Evolutionary conservation across 2,888 invertebrate species (phyloP).

Genomic region (Sturmia bella): DNA sequence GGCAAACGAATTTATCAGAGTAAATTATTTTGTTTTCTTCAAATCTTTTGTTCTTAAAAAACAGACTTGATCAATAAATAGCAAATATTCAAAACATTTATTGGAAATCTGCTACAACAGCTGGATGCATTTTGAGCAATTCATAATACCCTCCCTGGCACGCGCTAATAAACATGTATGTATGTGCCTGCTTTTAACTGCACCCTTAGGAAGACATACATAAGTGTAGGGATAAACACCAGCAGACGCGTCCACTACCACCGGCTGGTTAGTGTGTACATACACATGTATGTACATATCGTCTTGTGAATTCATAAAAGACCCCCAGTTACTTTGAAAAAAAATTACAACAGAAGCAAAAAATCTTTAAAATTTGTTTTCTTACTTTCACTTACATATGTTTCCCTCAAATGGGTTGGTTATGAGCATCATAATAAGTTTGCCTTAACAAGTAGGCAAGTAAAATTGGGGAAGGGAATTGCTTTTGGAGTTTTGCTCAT

Average conservation of each 20-base stretch:
- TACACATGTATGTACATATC: neutral
- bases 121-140: constrained; percentile 50
- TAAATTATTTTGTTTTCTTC: constrained; percentile 54
- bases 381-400: no score
- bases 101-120: constrained; percentile 45
- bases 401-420: no score
- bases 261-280: neutral
- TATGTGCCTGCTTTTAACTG: neutral
- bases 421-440: no score
- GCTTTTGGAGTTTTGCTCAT: no score
- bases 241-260: constrained; percentile 5
- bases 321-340: no score
- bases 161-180: constrained; percentile 40
- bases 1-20: constrained; percentile 2
- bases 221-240: constrained; percentile 52
- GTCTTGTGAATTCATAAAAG: no score
- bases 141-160: constrained; percentile 60
- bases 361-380: no score
- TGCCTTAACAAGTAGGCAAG: no score
- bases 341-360: no score
- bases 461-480: no score
- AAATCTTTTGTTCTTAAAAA: constrained; percentile 41
- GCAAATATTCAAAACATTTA: constrained; percentile 57
- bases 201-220: constrained; percentile 57
- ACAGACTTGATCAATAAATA: constrained; percentile 39